These are phyloP conservation scores for Montipora capricornis DNA, from an alignment of 64 coral and sea anemone species.

Conservation along the genomic window DNA sequence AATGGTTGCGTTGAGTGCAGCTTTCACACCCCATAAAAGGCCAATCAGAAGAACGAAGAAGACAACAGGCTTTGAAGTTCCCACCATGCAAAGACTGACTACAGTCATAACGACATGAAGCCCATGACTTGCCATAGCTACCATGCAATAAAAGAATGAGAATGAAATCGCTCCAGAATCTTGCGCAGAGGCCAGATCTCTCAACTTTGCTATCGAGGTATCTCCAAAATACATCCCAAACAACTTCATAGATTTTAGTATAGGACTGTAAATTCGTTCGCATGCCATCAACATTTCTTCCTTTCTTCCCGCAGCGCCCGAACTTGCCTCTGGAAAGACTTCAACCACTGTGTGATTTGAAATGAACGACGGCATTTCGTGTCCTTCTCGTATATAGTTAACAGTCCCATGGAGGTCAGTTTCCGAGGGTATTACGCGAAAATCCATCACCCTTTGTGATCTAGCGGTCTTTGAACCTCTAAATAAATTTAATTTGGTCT, in stretches of 20 bases:
- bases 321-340: neutral
- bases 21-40: neutral
- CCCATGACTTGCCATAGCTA: neutral
- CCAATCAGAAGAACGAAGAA: neutral
- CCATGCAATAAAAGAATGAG: neutral
- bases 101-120: neutral
- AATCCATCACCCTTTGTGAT: neutral
- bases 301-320: neutral
- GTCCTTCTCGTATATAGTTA: neutral
- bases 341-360: neutral
- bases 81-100: neutral
- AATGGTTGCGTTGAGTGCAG: neutral
- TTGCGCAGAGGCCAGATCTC: too few relatives aligned
- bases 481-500: too few relatives aligned
- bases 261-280: neutral
- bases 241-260: constrained; percentile 7
- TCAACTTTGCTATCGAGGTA: neutral
- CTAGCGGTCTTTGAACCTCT: too few relatives aligned
- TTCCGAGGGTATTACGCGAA: neutral
- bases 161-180: neutral
- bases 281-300: neutral
- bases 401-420: neutral
- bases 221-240: constrained; percentile 12
- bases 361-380: neutral
- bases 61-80: neutral